phyloP scores from a whole-genome alignment of 2,797 vertebrate genomes.

The Oreochromis mossambicus region DNA sequence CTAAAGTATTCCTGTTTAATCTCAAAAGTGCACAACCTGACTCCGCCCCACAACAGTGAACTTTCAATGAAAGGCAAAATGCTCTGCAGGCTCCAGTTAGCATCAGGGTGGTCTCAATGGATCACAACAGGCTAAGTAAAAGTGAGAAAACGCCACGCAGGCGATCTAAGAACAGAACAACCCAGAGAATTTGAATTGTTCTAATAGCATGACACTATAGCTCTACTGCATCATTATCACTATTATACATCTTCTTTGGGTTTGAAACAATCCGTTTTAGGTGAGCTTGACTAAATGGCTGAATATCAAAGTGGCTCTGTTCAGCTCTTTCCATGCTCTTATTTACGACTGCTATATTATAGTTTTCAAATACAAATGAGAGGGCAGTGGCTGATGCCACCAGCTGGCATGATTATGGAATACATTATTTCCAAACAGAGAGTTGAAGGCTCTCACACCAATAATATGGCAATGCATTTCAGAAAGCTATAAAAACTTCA shows the following conservation, averaged over 20 bases:
- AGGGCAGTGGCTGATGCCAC: background rate
- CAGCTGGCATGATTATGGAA: background rate
- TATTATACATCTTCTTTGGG: background rate
- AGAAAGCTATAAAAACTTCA: background rate
- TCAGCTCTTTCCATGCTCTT: background rate
- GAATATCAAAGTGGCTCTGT: background rate
- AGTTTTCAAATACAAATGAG: background rate
- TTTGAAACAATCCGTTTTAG: background rate
- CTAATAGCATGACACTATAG: background rate
- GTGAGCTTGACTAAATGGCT: background rate
- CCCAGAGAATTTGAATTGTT: background rate
- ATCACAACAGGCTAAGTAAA: conserved; percentile 42
- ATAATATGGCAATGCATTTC: background rate
- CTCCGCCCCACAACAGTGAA: conserved; percentile 56
- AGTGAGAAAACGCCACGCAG: conserved; percentile 24
- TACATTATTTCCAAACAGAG: background rate
- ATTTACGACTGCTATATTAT: background rate
- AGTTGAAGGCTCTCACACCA: background rate
- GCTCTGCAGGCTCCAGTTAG: conserved; percentile 60
- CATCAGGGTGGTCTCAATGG: conserved; percentile 68
- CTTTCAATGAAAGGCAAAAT: conserved; percentile 60
- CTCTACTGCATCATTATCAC: background rate
- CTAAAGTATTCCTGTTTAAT: conserved; percentile 79
- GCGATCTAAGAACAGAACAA: background rate
- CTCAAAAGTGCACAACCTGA: conserved; percentile 76